Evolutionary conservation across 2,888 invertebrate genomes (phyloP).

Genomic region (Arrhopalites spinosus): DNA sequence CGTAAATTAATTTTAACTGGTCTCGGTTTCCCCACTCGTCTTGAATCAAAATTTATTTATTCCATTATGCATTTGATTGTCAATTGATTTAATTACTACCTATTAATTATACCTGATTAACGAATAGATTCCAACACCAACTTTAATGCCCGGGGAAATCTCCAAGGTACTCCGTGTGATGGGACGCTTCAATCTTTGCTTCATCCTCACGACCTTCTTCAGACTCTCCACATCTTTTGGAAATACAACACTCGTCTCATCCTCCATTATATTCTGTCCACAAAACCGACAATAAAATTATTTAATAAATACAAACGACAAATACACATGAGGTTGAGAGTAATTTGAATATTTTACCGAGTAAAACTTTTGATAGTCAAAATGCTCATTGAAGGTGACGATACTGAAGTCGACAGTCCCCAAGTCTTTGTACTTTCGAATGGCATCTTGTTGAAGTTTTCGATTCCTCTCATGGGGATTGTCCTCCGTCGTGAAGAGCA

Average conservation of each 20-base stretch:
- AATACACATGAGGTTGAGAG: no score
- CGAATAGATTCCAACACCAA: slow-evolving; percentile 52
- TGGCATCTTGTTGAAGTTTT: slow-evolving; percentile 31
- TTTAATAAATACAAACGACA: no score
- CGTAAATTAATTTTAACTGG: slow-evolving; percentile 40
- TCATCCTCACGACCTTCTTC: slow-evolving; percentile 47
- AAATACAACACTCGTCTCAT: slow-evolving; percentile 36
- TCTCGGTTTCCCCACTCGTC: slow-evolving; percentile 40
- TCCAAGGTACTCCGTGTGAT: slow-evolving; percentile 43
- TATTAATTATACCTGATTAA: slow-evolving; percentile 42
- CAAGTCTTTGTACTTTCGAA: slow-evolving; percentile 50
- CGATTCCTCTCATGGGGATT: slow-evolving; percentile 45
- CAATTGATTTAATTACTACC: no score
- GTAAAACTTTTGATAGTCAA: slow-evolving; percentile 37
- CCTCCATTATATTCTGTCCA: slow-evolving; percentile 23
- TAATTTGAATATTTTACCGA: no score
- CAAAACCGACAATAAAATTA: no score
- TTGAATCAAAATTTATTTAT: no score
- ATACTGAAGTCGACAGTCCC: slow-evolving; percentile 50
- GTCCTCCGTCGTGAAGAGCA: slow-evolving; percentile 51
- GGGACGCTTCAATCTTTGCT: slow-evolving; percentile 45
- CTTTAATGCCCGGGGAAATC: slow-evolving; percentile 43
- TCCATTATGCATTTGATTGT: no score
- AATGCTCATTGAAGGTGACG: slow-evolving; percentile 46
- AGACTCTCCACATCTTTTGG: slow-evolving; percentile 41